Evolutionary conservation across 2,888 invertebrate species (phyloP), one percentile per base, ranked within the genome.

Genomic region (Prosopocoilus inquinatus): DNA sequence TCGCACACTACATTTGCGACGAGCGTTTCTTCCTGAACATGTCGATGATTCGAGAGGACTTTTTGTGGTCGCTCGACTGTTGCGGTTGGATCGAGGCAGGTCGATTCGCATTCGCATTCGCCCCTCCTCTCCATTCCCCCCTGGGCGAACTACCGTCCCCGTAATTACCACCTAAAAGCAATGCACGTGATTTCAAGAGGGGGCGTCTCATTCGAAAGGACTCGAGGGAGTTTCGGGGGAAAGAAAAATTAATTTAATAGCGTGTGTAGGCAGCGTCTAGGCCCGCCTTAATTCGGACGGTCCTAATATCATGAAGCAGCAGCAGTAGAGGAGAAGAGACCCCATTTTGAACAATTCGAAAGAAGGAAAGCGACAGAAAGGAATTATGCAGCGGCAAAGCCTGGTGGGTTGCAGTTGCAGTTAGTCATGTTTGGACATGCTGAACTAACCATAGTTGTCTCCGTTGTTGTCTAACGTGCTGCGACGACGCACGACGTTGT

Each of bases 11-110:
- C 59, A 65, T 66, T 49, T 65, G 64, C 12, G 64, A 58, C 13
- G 61, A 57, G 33, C 61, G 55, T 46, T 75, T 76, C 53, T 82
- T 78, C 63, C 81, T 81, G 74, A 84, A 84, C n/a, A 84, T 77
- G 28, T 82, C 82, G 57, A 82, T 82, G 66, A 84, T 82, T 32
- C 84, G 80, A 2, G 83, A 82, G 33, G 84, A 83, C 72, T 82
- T 82, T 70, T 83, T 83, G 53, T 82, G 81, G 66, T 82, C 81
- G 51, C 82, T 82, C 55, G 78, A 79, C 16, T 3, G 78, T 28
- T 3, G 78, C 7, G 20, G 20, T 72, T 41, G 46, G 16, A 43
- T 36, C 35, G 78, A 43, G n/a, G 54, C 36, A 15, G 65, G 47
- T 51, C 66, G 65, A 50, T 69, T 64, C 15, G 69, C 65, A 11